phyloP scores from a whole-genome alignment of 1,140 invertebrate species.

The Nebria ingens region DNA sequence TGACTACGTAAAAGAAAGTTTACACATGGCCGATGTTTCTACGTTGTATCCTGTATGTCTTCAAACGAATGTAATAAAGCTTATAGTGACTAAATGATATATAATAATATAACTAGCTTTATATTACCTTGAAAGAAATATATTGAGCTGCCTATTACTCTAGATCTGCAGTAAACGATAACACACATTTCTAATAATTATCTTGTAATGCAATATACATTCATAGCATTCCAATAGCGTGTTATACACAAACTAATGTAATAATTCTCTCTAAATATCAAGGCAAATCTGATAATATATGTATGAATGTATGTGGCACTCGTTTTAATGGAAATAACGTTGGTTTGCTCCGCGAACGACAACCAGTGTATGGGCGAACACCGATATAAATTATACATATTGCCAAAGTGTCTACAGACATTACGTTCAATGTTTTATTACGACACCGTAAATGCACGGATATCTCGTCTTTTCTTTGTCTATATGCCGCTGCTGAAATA shows the following conservation, averaged over 20 bases:
- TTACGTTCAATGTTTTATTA: slow-evolving; percentile 5
- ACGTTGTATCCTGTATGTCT: too few relatives aligned
- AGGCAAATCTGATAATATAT: slow-evolving; percentile 1
- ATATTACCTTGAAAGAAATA: too few relatives aligned
- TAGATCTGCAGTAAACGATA: neutral
- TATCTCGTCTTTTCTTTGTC: too few relatives aligned
- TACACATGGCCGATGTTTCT: too few relatives aligned
- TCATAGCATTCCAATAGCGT: neutral
- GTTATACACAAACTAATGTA: neutral
- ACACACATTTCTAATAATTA: slow-evolving; percentile 1
- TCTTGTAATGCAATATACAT: neutral
- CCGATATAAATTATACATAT: slow-evolving; percentile 4
- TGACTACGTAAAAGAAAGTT: too few relatives aligned
- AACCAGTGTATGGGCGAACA: neutral
- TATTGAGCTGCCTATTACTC: too few relatives aligned
- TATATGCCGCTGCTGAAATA: too few relatives aligned
- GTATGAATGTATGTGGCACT: neutral
- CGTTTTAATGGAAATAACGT: neutral
- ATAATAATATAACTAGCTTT: too few relatives aligned
- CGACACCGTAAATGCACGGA: neutral
- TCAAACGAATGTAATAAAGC: too few relatives aligned
- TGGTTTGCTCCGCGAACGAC: neutral
- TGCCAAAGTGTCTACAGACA: slow-evolving; percentile 5
- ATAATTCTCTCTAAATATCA: slow-evolving; percentile 9
- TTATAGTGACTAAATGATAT: too few relatives aligned